phyloP scores from a whole-genome alignment of 1,140 invertebrate genomes.

The Drosophila rufa region DNA sequence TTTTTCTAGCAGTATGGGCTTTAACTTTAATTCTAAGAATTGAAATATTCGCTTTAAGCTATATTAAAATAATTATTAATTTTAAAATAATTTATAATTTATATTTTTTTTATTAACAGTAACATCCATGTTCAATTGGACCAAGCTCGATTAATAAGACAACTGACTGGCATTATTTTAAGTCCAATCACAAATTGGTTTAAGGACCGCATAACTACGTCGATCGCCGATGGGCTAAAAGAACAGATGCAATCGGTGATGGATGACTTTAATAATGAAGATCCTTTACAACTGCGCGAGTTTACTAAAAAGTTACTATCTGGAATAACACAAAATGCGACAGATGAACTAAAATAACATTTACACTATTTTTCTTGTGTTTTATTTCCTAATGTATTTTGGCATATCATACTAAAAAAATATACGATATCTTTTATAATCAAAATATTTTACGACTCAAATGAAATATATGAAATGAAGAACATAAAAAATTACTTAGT shows the following conservation, averaged over 20 bases:
- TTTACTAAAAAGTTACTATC: slow-evolving; percentile 72
- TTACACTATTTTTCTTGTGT: not conserved
- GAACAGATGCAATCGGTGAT: slow-evolving; percentile 76
- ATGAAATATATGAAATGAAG: too few species aligned
- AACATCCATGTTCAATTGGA: slow-evolving; percentile 78
- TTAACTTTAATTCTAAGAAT: too few species aligned
- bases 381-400: not conserved
- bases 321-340: slow-evolving; percentile 51
- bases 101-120: slow-evolving; percentile 32
- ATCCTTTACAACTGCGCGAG: slow-evolving; percentile 68
- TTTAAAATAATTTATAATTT: slow-evolving; percentile 2
- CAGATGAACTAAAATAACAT: not conserved
- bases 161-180: slow-evolving; percentile 73
- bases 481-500: too few species aligned
- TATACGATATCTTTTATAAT: too few species aligned
- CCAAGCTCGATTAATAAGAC: slow-evolving; percentile 62
- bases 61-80: too few species aligned
- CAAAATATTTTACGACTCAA: too few species aligned
- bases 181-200: slow-evolving; percentile 79
- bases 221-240: slow-evolving; percentile 76
- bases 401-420: too few species aligned
- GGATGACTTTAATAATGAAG: slow-evolving; percentile 77
- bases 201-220: slow-evolving; percentile 76
- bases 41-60: too few species aligned
- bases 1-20: too few species aligned